Evolutionary conservation across 2,797 vertebrate genomes (phyloP).

Genomic region (Pipistrellus kuhlii): DNA sequence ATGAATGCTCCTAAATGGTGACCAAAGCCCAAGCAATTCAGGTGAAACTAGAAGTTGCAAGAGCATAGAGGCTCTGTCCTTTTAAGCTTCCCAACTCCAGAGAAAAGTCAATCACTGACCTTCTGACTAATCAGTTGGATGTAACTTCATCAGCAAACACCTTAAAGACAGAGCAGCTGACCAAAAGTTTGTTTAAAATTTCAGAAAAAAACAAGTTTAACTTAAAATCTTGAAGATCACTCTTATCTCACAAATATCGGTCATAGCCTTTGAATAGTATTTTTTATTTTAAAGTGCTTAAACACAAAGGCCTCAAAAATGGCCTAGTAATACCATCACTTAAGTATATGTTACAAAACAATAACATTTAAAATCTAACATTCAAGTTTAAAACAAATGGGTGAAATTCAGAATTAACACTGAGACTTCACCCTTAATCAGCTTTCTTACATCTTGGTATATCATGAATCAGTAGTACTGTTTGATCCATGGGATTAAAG

Average conservation of each 20-base stretch:
- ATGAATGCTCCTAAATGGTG: background rate
- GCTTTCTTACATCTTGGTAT: constrained; percentile 20
- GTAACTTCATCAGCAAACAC: constrained; percentile 48
- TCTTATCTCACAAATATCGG: constrained; percentile 61
- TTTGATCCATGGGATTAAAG: constrained; percentile 75
- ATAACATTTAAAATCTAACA: constrained; percentile 76
- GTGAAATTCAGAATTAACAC: constrained; percentile 74
- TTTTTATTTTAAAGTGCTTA: constrained; percentile 83
- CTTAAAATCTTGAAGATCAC: constrained; percentile 62
- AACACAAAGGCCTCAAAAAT: constrained; percentile 81
- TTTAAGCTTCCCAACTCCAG: constrained; percentile 3
- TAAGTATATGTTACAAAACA: constrained; percentile 79
- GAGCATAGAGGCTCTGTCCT: constrained; percentile 39
- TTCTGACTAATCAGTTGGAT: constrained; percentile 30
- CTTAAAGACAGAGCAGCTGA: constrained; percentile 59
- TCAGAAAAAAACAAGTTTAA: constrained; percentile 39
- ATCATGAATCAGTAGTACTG: background rate
- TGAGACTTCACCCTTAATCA: constrained; percentile 64
- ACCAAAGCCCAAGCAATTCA: background rate
- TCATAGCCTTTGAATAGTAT: constrained; percentile 61
- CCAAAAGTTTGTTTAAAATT: constrained; percentile 49
- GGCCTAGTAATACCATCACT: constrained; percentile 77
- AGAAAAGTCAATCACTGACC: constrained; percentile 5
- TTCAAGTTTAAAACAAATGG: constrained; percentile 79
- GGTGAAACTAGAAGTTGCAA: background rate